A percentile compares a stretch with the other conserved stretches of the same genome.
Evolutionary conservation across 1,140 invertebrate genomes (phyloP).

Genomic region (Zaprionus vittiger): DNA sequence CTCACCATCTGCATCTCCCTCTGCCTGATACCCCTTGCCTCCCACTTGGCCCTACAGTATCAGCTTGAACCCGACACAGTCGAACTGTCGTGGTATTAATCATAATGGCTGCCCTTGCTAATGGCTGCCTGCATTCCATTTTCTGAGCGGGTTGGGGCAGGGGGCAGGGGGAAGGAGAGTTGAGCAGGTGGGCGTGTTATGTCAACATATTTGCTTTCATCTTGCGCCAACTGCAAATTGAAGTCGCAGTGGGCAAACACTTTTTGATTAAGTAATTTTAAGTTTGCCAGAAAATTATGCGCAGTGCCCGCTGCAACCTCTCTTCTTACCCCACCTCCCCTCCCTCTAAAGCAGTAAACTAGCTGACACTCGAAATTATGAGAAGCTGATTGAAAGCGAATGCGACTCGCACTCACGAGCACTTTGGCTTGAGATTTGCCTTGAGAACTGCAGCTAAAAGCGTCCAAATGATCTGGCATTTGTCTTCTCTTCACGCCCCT

Average conservation of each 20-base stretch:
- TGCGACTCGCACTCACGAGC: neutral
- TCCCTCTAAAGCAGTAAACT: neutral
- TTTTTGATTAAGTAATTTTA: constrained; percentile 76
- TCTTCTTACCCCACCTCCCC: neutral
- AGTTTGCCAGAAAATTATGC: constrained; percentile 47
- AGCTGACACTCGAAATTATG: constrained; percentile 5
- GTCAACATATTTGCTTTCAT: constrained; percentile 70
- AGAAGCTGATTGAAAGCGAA: neutral
- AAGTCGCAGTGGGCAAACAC: constrained; percentile 52
- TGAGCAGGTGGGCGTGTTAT: constrained; percentile 28
- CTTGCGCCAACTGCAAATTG: constrained; percentile 59
- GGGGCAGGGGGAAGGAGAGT: neutral
- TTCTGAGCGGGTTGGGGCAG: neutral
- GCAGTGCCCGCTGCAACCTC: neutral
- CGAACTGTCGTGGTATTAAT: constrained; percentile 53
- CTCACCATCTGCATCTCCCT: too few relatives aligned
- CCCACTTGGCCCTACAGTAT: neutral
- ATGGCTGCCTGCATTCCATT: constrained; percentile 42
- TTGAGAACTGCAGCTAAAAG: constrained; percentile 3
- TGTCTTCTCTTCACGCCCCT: neutral
- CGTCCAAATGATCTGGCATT: neutral
- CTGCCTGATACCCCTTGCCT: too few relatives aligned
- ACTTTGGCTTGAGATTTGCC: neutral
- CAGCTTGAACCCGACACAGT: constrained; percentile 1
- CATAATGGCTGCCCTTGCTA: constrained; percentile 48